A percentile compares a stretch with the other conserved stretches of the same genome.
These are phyloP conservation scores for Periparus ater DNA, from an alignment of 2,797 vertebrate species.

Conservation along the genomic window DNA sequence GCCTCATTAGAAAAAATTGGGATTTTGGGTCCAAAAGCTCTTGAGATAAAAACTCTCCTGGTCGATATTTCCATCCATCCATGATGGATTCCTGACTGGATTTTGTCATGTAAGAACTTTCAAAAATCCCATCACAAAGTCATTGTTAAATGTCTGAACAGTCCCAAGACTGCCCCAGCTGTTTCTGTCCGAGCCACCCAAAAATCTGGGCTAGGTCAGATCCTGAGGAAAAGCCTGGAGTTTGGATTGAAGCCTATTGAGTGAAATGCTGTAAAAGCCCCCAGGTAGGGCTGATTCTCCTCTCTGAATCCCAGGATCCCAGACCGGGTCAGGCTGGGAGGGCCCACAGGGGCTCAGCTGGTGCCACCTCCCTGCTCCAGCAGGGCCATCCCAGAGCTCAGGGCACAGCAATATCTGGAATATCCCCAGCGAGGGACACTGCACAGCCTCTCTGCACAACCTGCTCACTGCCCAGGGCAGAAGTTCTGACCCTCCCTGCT, in stretches of 20 bases:
- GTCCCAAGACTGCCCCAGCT: not conserved
- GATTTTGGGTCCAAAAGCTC: not conserved
- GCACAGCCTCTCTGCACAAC: not conserved
- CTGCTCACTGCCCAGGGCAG: not conserved
- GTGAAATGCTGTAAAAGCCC: not conserved
- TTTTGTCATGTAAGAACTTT: not conserved
- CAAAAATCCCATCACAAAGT: not conserved
- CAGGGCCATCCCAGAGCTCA: not conserved
- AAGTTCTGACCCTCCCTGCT: not conserved
- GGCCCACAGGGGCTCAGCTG: not conserved
- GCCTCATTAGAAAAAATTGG: not conserved
- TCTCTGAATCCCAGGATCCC: not conserved
- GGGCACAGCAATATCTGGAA: not conserved
- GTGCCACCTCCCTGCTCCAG: not conserved
- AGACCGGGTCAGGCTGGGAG: rapidly evolving
- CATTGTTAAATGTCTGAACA: not conserved
- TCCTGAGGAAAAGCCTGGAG: not conserved
- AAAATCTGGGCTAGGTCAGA: not conserved
- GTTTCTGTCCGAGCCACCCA: not conserved
- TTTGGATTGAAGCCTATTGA: not conserved
- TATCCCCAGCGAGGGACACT: not conserved
- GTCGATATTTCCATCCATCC: not conserved
- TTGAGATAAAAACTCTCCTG: not conserved
- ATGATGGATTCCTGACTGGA: not conserved
- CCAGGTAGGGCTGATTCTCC: not conserved